Evolutionary conservation across 2,888 invertebrate species (phyloP).

Genomic region (Andrena bucephala): DNA sequence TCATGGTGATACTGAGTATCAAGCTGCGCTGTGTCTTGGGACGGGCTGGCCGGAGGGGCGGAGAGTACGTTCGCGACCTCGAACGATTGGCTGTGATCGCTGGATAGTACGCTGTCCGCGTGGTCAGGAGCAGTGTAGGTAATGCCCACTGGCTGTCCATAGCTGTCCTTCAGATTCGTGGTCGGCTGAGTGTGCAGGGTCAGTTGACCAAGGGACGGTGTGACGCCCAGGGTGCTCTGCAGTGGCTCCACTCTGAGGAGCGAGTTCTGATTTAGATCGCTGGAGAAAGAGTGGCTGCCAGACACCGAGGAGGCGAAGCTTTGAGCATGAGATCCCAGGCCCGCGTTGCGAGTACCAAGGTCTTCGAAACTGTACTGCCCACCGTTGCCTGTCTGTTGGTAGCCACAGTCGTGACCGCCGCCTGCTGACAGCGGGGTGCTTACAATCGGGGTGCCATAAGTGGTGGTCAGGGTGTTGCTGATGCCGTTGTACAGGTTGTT

Average conservation of each 20-base stretch:
- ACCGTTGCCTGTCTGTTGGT: constrained; percentile 38
- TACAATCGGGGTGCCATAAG: constrained; percentile 77
- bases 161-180: constrained; percentile 79
- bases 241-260: constrained; percentile 41
- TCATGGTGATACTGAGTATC: constrained; percentile 61
- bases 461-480: constrained; percentile 68
- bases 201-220: constrained; percentile 75
- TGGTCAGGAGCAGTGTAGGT: constrained; percentile 55
- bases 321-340: not conserved
- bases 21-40: constrained; percentile 56
- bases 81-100: constrained; percentile 55
- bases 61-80: constrained; percentile 57
- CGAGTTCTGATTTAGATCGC: constrained; percentile 32
- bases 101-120: constrained; percentile 30
- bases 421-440: constrained; percentile 59
- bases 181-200: constrained; percentile 75
- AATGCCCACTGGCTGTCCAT: constrained; percentile 78
- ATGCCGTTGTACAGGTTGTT: constrained; percentile 79
- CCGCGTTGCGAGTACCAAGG: not conserved
- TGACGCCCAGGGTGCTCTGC: constrained; percentile 47
- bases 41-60: constrained; percentile 47
- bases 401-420: constrained; percentile 63
- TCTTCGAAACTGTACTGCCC: constrained; percentile 40
- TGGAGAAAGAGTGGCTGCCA: not conserved
- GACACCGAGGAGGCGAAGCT: constrained; percentile 28